Evolutionary conservation across 1,140 invertebrate species (phyloP).

Genomic region (Lutraria rhynchaena): DNA sequence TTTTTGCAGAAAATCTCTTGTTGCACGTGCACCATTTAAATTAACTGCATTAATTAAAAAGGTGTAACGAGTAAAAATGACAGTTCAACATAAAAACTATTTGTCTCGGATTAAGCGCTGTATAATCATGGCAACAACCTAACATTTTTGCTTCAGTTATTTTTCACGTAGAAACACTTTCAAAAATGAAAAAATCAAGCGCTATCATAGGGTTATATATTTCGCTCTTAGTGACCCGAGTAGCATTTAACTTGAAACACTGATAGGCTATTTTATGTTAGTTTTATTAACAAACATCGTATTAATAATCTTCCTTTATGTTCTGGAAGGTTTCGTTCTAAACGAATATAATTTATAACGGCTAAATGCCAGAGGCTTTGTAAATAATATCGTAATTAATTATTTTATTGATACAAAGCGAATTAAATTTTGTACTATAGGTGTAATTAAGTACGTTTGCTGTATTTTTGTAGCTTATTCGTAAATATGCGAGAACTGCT

Average conservation of each 20-base stretch:
- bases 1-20: too few relatives aligned
- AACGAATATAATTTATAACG: constrained; percentile 11
- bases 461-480: background rate
- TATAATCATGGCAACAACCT: too few relatives aligned
- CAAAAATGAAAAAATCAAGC: too few relatives aligned
- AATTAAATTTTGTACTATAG: background rate
- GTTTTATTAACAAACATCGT: constrained; percentile 17
- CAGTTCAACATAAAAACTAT: too few relatives aligned
- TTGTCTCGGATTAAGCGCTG: too few relatives aligned
- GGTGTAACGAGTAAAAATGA: too few relatives aligned
- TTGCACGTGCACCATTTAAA: too few relatives aligned
- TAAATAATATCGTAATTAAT: constrained; percentile 32
- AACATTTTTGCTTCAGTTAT: too few relatives aligned
- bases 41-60: too few relatives aligned
- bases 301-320: constrained; percentile 29
- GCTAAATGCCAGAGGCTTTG: constrained; percentile 8
- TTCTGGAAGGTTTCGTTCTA: constrained; percentile 1
- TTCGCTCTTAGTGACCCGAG: constrained; percentile 9
- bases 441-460: constrained; percentile 33
- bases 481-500: too few relatives aligned
- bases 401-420: constrained; percentile 25
- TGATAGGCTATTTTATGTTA: constrained; percentile 18
- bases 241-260: constrained; percentile 17
- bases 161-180: too few relatives aligned
- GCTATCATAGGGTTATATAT: background rate